phyloP scores from a whole-genome alignment of 1,140 invertebrate species.

The Drosophila sechellia region DNA sequence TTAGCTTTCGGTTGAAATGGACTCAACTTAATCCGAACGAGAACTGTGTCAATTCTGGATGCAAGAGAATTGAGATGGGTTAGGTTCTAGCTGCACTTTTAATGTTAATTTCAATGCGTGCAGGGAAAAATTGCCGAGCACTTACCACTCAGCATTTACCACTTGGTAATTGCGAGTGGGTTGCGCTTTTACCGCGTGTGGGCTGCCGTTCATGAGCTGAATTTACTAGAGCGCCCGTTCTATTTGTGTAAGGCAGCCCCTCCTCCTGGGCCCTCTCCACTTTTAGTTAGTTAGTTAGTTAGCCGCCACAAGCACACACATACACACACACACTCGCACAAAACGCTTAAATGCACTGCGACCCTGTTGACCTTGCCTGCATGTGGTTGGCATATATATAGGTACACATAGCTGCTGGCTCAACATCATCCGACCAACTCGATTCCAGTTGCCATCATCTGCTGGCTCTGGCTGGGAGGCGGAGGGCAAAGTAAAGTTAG shows the following conservation, averaged over 20 bases:
- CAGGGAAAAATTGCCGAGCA: conserved; percentile 1
- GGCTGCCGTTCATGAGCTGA: conserved; percentile 57
- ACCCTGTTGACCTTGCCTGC: conserved; percentile 65
- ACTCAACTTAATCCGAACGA: conserved; percentile 33
- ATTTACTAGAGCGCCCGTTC: conserved; percentile 52
- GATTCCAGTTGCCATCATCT: conserved; percentile 22
- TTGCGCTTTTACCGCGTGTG: conserved; percentile 16
- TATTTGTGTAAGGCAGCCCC: conserved; percentile 8
- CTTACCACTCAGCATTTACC: conserved; percentile 20
- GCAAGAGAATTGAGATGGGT: conserved; percentile 35
- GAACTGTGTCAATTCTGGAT: conserved; percentile 37
- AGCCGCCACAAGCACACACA: conserved; percentile 19
- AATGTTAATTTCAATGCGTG: conserved; percentile 35
- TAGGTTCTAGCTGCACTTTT: conserved; percentile 43
- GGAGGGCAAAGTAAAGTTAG: conserved; percentile 25
- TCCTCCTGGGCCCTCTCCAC: conserved; percentile 4
- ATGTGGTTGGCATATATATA: neutral
- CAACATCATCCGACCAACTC: conserved; percentile 24
- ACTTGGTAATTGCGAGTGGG: conserved; percentile 60
- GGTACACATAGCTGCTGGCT: conserved; percentile 6
- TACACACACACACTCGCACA: conserved; percentile 5
- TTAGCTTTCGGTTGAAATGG: conserved; percentile 31
- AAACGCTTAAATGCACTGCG: conserved; percentile 63
- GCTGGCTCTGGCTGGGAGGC: too few relatives aligned
- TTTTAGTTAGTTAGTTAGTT: conserved; percentile 62